These are phyloP conservation scores for Diloba caeruleocephala DNA, from an alignment of 2,888 invertebrate species.

Conservation along the genomic window DNA sequence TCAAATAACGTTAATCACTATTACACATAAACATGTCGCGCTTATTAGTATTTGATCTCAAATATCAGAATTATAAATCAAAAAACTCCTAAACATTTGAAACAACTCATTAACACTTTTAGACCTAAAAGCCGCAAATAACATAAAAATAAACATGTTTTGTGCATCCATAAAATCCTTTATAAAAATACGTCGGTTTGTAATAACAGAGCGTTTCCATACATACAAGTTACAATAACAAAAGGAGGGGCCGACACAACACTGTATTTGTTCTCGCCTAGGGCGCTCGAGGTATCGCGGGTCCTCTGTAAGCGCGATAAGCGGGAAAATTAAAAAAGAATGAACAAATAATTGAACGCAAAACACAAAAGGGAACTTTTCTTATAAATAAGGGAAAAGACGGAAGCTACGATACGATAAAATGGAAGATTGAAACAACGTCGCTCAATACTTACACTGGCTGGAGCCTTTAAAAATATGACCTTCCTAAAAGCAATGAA, in stretches of 20 bases:
- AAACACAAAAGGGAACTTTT: neutral
- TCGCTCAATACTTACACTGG: too few relatives aligned
- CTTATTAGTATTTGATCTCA: neutral
- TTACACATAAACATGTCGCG: neutral
- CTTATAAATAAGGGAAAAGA: neutral
- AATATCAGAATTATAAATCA: neutral
- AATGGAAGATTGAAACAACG: too few relatives aligned
- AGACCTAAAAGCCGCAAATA: conserved; percentile 9
- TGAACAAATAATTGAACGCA: conserved; percentile 1
- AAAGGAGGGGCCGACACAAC: conserved; percentile 58
- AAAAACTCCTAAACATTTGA: neutral
- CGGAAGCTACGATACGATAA: neutral
- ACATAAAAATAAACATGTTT: conserved; percentile 30
- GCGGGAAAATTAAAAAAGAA: conserved; percentile 5
- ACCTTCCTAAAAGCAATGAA: too few relatives aligned
- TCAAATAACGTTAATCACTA: too few relatives aligned
- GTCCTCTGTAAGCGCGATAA: conserved; percentile 31
- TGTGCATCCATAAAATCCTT: conserved; percentile 42
- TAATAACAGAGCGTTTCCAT: conserved; percentile 58
- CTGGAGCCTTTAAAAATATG: too few relatives aligned
- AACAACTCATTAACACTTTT: conserved; percentile 22
- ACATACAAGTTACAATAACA: conserved; percentile 66
- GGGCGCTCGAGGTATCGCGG: conserved; percentile 25
- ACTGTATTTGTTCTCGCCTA: conserved; percentile 59
- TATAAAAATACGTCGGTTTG: conserved; percentile 58